A percentile compares a stretch with the other conserved stretches of the same genome.
Evolutionary conservation across 2,113 vertebrate genomes (phyloP).

Genomic region (Phalacrocorax pelagicus): DNA sequence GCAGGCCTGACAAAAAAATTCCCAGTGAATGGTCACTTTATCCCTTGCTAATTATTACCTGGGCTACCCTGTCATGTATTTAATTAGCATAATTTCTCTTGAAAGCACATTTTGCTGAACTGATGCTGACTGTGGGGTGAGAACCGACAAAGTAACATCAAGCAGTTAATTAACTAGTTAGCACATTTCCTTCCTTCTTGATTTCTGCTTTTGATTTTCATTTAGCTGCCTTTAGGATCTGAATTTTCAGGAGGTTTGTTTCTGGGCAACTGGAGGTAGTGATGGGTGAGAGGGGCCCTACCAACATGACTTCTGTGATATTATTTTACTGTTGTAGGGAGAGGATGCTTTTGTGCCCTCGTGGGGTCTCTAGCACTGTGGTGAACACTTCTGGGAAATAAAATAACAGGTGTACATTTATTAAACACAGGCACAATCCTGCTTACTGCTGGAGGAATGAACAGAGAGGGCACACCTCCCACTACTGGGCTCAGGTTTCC

Average conservation of each 20-base stretch:
- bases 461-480: background rate
- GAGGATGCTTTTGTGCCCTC: background rate
- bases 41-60: constrained; percentile 47
- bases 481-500: background rate
- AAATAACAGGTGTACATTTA: constrained; percentile 42
- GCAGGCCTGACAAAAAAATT: background rate
- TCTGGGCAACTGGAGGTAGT: background rate
- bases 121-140: background rate
- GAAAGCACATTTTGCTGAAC: constrained; percentile 33
- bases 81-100: constrained; percentile 51
- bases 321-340: background rate
- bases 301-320: background rate
- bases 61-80: background rate
- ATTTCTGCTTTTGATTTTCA: constrained; percentile 41
- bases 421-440: constrained; percentile 27
- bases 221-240: constrained; percentile 6
- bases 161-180: constrained; percentile 52
- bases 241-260: constrained; percentile 12
- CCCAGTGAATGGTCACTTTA: background rate
- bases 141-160: constrained; percentile 48
- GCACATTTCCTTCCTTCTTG: constrained; percentile 47
- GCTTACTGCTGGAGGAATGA: constrained; percentile 15
- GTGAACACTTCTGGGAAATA: constrained; percentile 15
- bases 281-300: background rate
- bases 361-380: background rate